A percentile compares a stretch with the other conserved stretches of the same genome.
Evolutionary conservation across 2,113 vertebrate species (phyloP).

Genomic region (Tachysurus fulvidraco): DNA sequence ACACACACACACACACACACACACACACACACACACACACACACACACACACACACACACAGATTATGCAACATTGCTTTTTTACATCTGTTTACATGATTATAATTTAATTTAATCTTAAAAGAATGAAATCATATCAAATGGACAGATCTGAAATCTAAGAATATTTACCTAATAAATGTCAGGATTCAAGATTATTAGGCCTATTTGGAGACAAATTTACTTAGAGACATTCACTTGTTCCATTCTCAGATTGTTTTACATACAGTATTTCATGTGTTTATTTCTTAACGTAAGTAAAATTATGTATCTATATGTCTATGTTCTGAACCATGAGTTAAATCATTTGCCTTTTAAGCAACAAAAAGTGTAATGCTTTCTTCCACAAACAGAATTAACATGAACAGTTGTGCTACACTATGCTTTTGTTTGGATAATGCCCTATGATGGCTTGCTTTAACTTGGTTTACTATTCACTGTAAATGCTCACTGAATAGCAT

Average conservation of each 20-base stretch:
- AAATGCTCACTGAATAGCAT: too few species aligned
- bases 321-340: neutral
- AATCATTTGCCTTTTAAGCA: neutral
- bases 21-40: neutral
- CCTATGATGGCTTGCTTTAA: too few species aligned
- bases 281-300: neutral
- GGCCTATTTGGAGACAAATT: neutral
- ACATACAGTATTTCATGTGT: neutral
- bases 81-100: neutral
- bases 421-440: neutral
- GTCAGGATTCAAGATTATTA: neutral
- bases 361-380: neutral
- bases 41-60: too few species aligned
- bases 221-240: neutral
- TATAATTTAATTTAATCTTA: neutral
- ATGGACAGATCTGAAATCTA: neutral
- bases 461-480: neutral
- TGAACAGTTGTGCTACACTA: neutral
- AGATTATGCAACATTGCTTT: neutral
- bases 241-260: neutral
- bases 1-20: neutral
- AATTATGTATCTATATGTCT: neutral
- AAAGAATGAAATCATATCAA: neutral
- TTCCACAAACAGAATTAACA: neutral
- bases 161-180: neutral